Percentiles rank a stretch among this genome's conserved stretches.
Evolutionary conservation across 2,888 invertebrate genomes (phyloP).

Genomic region (Lissocephala sabroskyi): DNA sequence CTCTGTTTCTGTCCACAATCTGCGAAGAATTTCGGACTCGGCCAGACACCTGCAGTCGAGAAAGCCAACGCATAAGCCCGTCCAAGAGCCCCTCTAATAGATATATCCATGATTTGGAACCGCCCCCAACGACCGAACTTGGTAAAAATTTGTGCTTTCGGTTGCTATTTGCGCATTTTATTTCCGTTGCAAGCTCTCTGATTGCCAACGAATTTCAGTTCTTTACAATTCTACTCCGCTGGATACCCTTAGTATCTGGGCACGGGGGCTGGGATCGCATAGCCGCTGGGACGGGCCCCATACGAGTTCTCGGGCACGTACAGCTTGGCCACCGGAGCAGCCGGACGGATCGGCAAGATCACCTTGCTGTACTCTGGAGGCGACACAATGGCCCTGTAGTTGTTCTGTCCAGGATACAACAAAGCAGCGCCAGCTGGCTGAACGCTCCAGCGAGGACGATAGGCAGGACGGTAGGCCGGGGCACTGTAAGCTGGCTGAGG

Average conservation of each 20-base stretch:
- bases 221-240: constrained; percentile 12
- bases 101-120: background rate
- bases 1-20: no score
- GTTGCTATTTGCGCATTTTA: background rate
- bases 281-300: constrained; percentile 14
- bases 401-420: constrained; percentile 54
- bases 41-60: no score
- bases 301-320: constrained; percentile 45
- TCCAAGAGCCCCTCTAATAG: background rate
- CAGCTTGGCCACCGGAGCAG: constrained; percentile 60
- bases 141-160: background rate
- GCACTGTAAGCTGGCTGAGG: no score
- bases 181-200: background rate
- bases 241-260: no score
- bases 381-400: constrained; percentile 49
- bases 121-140: no score
- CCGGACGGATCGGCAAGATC: constrained; percentile 49
- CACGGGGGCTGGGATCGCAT: constrained; percentile 4
- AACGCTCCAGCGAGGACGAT: constrained; percentile 30
- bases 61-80: no score
- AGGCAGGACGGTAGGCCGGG: constrained; percentile 3
- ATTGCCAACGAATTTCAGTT: background rate
- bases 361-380: constrained; percentile 55
- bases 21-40: no score
- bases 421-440: constrained; percentile 50